Evolutionary conservation across 2,797 vertebrate species (phyloP), one percentile per base, ranked within the genome.

Genomic region (Alosa sapidissima): DNA sequence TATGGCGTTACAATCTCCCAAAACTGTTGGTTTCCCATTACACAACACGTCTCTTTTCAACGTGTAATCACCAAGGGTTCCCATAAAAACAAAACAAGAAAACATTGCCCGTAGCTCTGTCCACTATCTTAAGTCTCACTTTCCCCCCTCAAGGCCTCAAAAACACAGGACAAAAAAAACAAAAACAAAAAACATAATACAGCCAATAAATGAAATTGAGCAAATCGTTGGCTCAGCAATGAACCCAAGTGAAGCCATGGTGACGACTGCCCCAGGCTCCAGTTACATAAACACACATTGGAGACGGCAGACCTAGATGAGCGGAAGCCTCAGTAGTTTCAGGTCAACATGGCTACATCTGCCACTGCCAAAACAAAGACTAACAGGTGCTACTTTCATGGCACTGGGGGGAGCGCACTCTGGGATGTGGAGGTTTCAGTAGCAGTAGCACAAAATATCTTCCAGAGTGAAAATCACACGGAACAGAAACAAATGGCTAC

Each of bases 321-420:
- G 36, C 78, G 41, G 41, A 78, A 78, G 7, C 72, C 72, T 47
- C 36, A 78, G 16, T 41, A 78, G 72, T 78, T 47, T 78, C 36
- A 45, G 72, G 72, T 78, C 72, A 78, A 78, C 72, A 65, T 65
- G 60, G 60, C n/a, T 7, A n/a, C 24, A 47, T 78, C 72, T 78
- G 72, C 19, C 72, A 78, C 36, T 45, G 41, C 36, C 72, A 78
- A 78, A 78, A 78, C 36, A 78, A 16, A 78, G 72, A 10, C 72
- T 6, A 78, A 78, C 72, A 78, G 72, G 72, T 78, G 72, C 41
- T 78, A 7, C 41, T 45, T 78, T 19, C 72, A 47, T 21, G 72
- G 45, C 36, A 78, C 72, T 16, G 36, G 36, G 47, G 68, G 65
- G 14, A 78, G 72, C 14, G 47, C 65, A 41, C 72, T 6, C 5